Conservation (phyloP, 2,888 invertebrate genomes). For the Alitta virens region DNA sequence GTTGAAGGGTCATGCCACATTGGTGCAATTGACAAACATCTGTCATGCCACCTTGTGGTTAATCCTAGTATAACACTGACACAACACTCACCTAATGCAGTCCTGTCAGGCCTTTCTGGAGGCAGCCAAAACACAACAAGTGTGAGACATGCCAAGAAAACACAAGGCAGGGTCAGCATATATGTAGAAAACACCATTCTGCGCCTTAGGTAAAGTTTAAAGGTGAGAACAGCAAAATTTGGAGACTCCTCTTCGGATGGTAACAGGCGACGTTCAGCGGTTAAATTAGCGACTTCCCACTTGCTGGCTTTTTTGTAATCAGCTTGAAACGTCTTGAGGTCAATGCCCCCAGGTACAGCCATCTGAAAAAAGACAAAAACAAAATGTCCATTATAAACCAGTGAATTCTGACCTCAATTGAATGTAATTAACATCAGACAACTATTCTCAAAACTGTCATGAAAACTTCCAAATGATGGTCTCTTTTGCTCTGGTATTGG, state of each 20-base stretch:
- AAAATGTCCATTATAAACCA: no score
- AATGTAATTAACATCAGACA: no score
- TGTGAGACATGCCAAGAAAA: conserved; percentile 21
- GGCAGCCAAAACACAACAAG: conserved; percentile 23
- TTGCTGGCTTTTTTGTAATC: conserved; percentile 16
- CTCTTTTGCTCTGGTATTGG: no score
- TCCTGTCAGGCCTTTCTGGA: conserved; percentile 18
- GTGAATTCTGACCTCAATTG: no score
- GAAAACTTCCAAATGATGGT: no score
- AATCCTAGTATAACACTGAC: no score
- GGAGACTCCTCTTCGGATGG: conserved; percentile 9
- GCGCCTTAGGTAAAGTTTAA: conserved; percentile 14
- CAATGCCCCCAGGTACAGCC: conserved; percentile 15
- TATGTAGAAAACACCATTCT: conserved; percentile 21
- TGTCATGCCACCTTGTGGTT: no score
- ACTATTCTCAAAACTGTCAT: no score
- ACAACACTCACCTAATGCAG: conserved; percentile 15
- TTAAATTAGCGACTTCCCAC: conserved; percentile 11
- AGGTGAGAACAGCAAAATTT: conserved; percentile 16
- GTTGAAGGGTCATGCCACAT: no score
- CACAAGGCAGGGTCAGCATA: conserved; percentile 22
- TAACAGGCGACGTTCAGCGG: conserved; percentile 3
- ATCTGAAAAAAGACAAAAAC: conserved; percentile 1
- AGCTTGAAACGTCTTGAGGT: conserved; percentile 14
- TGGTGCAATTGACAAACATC: no score